Base-by-base conservation (phyloP, 2,113 vertebrate species). In the Octodon degus region DNA sequence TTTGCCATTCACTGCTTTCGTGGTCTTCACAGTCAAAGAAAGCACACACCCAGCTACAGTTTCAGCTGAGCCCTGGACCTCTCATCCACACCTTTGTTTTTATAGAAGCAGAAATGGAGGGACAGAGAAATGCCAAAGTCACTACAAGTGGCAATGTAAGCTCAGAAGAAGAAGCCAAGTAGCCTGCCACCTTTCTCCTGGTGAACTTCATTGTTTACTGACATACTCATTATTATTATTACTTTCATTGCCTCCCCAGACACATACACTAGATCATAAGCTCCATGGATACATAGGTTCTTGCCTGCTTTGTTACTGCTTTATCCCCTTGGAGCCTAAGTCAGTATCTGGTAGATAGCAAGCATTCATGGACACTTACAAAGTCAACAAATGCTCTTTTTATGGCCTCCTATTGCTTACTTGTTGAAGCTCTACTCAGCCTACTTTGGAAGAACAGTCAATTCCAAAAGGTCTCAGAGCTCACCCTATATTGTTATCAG, bases 341-440 rank as follows among this genome's bases (percentile, higher is more conserved):
- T 32, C 58, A 58, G 20, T 55, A 24, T 40, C 50, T 68, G 25
- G 32, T 40, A 82, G 81, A 37, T 4, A 72, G 32, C 58, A 82
- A 68, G 62, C 30, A 16, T 12, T 86, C 79, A n/a, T 83, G 24
- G 79, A 25, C 60, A 86, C 85, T 85, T 80, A 82, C 55, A 53
- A 93, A 47, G 11, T 53, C n/a, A 65, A 68, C 14, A 68, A 93
- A 72, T 32, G 12, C 32, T 81, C 70, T 89, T 79, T 67, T 34
- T 32, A n/a, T 2, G 24, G 30, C 2, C 19, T 67, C n/a, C 12
- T 2, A 2, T 1, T 32, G 11, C 34, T 62, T 47, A 5, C 58
- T 47, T 53, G 0, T 11, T 40, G 53, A 90, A 96, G 80, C 6
- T 43, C 47, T 74, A 58, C 22, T 43, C 81, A 14, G 32, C 10